Base-by-base conservation (phyloP, 2,888 invertebrate species). In the Beris chalybata region DNA sequence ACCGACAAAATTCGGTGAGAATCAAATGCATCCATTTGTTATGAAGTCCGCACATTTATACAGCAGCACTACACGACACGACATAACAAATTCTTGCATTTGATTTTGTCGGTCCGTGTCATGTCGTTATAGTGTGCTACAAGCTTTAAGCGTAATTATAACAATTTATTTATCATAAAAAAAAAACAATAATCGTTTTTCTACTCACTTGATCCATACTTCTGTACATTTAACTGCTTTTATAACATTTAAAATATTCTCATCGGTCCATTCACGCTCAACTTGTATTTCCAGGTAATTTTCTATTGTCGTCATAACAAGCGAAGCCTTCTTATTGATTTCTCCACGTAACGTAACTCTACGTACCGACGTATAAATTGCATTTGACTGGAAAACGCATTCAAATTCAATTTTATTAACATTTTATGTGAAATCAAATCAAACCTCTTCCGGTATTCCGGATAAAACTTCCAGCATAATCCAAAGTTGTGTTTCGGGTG, bases 391-490 rank as follows among this genome's bases (percentile, higher is more conserved):
- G 7, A 55, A 63, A 43, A 57, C 5, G 13, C 45, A 30, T 32
- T 48, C 32, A 64, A 56, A 5, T 44, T 52, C 53, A 44, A 52
- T 50, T 9, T 30, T 38, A 9, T n/a, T 9, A 1, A n/a, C 44
- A 44, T 12, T 44, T 44, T 44, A 12, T 44, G 9, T 44, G 3
- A 9, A n/a, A 11, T 15, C n/a, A 15, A 47, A 13, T n/a, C 47
- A 82, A 82, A 93, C 93, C 84, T 96, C 95, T 82, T 91, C 92
- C 31, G 95, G 94, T 76, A 96, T 87, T 64, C 92, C 90, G 73
- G 90, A 89, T 13, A 96, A 83, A 47, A 95, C 89, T 83, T 93
- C 91, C 63, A 96, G 78, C 73, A 96, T 85, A 70, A 87, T 87
- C 84, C 84, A 87, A 67, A 84, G 82, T 71, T 85, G 85, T 73